These are phyloP conservation scores for Acanthiza pusilla DNA, from an alignment of 2,797 vertebrate genomes.

Conservation along the genomic window DNA sequence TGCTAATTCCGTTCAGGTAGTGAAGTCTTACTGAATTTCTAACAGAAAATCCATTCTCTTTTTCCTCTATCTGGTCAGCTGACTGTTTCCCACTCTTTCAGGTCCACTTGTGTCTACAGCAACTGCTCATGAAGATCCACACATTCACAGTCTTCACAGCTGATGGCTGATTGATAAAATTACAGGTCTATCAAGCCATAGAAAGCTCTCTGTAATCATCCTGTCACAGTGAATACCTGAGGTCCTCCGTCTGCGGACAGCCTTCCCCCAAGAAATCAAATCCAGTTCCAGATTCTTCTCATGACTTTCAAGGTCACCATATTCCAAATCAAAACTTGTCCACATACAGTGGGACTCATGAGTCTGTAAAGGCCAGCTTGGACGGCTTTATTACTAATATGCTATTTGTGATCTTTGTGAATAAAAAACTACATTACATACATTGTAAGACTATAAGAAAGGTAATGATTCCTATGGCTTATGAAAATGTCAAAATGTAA, in stretches of 20 bases:
- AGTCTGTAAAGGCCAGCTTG: neutral
- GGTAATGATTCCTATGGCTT: neutral
- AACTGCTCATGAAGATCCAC: neutral
- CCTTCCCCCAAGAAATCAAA: neutral
- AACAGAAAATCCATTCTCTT: neutral
- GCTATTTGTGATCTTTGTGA: neutral
- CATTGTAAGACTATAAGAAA: neutral
- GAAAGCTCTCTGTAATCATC: neutral
- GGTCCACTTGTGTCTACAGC: neutral
- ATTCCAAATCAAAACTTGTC: neutral
- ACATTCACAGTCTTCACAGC: neutral
- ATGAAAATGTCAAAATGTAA: neutral
- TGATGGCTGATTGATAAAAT: neutral
- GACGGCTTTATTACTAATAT: neutral
- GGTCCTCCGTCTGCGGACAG: neutral
- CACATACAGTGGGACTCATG: neutral
- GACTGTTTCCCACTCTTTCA: neutral
- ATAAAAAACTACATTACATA: fast-evolving
- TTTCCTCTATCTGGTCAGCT: neutral
- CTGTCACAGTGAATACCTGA: neutral
- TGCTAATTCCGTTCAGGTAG: neutral
- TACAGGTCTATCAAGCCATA: neutral
- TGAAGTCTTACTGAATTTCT: neutral
- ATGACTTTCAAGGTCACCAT: neutral
- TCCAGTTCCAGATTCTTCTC: neutral